Percentiles rank a stretch among this genome's conserved stretches.
phyloP scores from a whole-genome alignment of 2,888 invertebrate species.

The Diloba caeruleocephala region DNA sequence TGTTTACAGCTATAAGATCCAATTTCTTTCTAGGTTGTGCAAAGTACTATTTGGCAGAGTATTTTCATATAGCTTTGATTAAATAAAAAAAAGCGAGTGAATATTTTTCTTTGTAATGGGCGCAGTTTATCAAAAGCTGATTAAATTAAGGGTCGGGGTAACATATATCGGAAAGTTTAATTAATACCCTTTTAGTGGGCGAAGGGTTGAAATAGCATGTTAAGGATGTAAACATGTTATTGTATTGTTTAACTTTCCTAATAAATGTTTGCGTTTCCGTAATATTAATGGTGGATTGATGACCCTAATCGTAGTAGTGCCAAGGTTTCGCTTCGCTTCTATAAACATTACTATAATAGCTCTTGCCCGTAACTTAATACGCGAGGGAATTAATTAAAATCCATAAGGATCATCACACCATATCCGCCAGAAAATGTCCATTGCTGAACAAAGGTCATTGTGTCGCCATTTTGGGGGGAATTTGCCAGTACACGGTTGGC shows the following conservation, averaged over 20 bases:
- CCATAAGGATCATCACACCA: too few relatives aligned
- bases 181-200: constrained; percentile 21
- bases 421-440: too few relatives aligned
- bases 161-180: constrained; percentile 32
- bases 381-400: too few relatives aligned
- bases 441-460: too few relatives aligned
- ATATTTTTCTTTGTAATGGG: constrained; percentile 59
- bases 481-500: too few relatives aligned
- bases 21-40: not conserved
- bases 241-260: constrained; percentile 23
- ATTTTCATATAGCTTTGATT: constrained; percentile 64
- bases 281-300: too few relatives aligned
- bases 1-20: constrained; percentile 7
- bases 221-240: constrained; percentile 10
- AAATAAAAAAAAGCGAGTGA: constrained; percentile 56
- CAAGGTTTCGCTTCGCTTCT: too few relatives aligned
- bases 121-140: constrained; percentile 42
- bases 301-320: too few relatives aligned
- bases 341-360: too few relatives aligned
- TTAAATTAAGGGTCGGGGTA: constrained; percentile 24
- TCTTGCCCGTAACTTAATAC: too few relatives aligned
- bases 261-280: constrained; percentile 19
- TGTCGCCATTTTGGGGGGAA: too few relatives aligned
- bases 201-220: constrained; percentile 21
- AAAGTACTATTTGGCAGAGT: constrained; percentile 15